phyloP scores from a whole-genome alignment of 1,140 invertebrate genomes.

The Eriosoma lanigerum region DNA sequence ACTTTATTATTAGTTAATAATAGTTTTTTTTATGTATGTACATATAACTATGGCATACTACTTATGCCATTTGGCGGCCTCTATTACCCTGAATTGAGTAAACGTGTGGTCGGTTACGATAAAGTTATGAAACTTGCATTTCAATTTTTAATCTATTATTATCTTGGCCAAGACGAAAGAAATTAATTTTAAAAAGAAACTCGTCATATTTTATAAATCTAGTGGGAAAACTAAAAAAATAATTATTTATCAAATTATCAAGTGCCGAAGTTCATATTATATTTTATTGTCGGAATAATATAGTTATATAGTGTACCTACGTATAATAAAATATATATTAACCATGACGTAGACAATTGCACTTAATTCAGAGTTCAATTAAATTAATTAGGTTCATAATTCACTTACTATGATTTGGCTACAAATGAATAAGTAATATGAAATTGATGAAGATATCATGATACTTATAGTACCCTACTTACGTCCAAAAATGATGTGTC shows the following conservation, averaged over 20 bases:
- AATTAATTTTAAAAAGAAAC: neutral
- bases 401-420: neutral
- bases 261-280: neutral
- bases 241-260: neutral
- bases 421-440: neutral
- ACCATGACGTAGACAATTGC: neutral
- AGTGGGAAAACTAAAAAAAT: too few relatives aligned
- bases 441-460: neutral
- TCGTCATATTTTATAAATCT: too few relatives aligned
- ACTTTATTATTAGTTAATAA: too few relatives aligned
- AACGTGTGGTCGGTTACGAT: neutral
- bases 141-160: neutral
- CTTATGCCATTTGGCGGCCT: too few relatives aligned
- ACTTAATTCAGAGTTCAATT: neutral
- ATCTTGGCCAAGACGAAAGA: neutral
- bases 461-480: neutral
- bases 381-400: neutral
- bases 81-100: too few relatives aligned
- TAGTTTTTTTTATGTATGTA: too few relatives aligned
- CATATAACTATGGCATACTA: too few relatives aligned
- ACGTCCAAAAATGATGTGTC: neutral
- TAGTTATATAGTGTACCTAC: neutral
- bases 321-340: neutral
- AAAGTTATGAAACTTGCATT: neutral
- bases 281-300: neutral